phyloP scores from a whole-genome alignment of 2,888 invertebrate species.

The Torymus auratus region DNA sequence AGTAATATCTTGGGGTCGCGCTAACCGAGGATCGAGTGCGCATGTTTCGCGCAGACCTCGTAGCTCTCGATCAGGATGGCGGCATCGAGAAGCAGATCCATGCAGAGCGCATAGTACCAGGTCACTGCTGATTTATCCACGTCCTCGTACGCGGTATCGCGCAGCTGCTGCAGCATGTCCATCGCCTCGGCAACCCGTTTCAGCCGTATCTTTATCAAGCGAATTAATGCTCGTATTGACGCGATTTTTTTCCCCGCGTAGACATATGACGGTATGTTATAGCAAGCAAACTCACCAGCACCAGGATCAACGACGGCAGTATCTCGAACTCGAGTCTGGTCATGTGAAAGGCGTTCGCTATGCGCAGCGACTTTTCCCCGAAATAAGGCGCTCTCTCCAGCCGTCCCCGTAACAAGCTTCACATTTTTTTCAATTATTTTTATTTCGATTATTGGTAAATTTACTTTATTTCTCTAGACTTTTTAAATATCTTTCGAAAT shows the following conservation, averaged over 20 bases:
- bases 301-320: conserved; percentile 66
- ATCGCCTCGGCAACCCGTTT: conserved; percentile 78
- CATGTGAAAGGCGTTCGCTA: conserved; percentile 61
- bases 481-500: too few species aligned
- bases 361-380: conserved; percentile 64
- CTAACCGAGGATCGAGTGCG: conserved; percentile 69
- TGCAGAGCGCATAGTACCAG: conserved; percentile 80
- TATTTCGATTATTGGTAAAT: too few species aligned
- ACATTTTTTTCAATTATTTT: too few species aligned
- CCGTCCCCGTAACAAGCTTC: conserved; percentile 64
- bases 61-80: conserved; percentile 79
- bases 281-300: conserved; percentile 60
- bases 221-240: not conserved
- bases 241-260: not conserved
- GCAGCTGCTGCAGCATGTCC: conserved; percentile 76
- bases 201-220: conserved; percentile 66
- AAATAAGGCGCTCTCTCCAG: conserved; percentile 61
- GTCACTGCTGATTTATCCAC: conserved; percentile 69
- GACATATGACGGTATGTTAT: not conserved
- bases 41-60: conserved; percentile 76
- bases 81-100: conserved; percentile 80
- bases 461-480: too few species aligned
- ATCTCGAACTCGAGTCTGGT: conserved; percentile 60
- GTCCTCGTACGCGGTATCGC: conserved; percentile 66
- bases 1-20: not conserved